Evolutionary conservation across 1,140 invertebrate genomes (phyloP), one percentile per base, ranked within the genome.

Genomic region (Lasioglossum albipes): DNA sequence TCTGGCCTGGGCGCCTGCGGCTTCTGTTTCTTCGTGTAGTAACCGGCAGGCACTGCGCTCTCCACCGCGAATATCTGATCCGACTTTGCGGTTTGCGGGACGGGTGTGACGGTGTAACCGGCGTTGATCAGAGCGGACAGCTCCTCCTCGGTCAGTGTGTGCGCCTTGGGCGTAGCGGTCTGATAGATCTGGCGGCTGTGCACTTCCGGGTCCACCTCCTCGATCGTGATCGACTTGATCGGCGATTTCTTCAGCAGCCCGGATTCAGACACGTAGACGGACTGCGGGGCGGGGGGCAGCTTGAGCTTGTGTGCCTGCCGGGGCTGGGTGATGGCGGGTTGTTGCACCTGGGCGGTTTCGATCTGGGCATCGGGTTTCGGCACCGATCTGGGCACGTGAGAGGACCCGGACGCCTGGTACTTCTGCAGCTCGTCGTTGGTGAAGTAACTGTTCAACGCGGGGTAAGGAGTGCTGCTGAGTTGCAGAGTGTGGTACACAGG

Each of bases 41-140:
- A 92, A 1, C 10, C 45, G 7, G 84, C 90, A 0, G 85, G 69
- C 0, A 89, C 89, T 0, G 86, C 62, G 54, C 82, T 92, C 52
- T 91, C 89, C 41, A 85, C 66, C 0, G 85, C 79, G 52, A 90
- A 90, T 42, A 80, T 68, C 36, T 80, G 80, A 57, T 88, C 88
- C 9, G 89, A 82, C 57, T 91, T 89, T 0, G 74, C 79, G 0
- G 87, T 65, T 12, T 90, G 90, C 42, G 91, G 88, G 54, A 93
- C 87, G 13, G 93, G 91, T 2, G 91, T 92, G 0, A 93, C 91
- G 0, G 89, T 91, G 68, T 92, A 93, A 5, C 92, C 93, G 9
- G 92, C 91, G 52, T 93, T 90, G 31, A 93, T 90, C 0, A 94
- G 69, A 7, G 87, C 89, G 0, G 91, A 87, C 4, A 94, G 79